A percentile compares a stretch with the other conserved stretches of the same genome.
Conservation (phyloP, 2,113 vertebrate species). For the Clarias batrachus region DNA sequence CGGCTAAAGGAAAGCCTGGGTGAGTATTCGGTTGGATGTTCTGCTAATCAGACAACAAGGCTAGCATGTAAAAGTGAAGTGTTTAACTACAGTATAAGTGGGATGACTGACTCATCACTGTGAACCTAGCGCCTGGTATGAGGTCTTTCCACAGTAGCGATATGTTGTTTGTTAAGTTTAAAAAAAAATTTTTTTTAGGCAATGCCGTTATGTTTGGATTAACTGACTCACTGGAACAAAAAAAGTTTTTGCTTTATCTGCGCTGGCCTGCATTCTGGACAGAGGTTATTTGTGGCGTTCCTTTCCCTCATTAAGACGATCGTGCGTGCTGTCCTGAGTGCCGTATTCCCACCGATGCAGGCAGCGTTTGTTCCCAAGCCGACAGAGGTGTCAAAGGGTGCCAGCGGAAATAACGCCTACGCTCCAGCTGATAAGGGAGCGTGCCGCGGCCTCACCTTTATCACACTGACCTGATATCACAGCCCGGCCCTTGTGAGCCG, state of each 20-base stretch:
- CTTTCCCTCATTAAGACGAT: constrained; percentile 26
- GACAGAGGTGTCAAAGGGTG: constrained; percentile 53
- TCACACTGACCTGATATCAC: constrained; percentile 43
- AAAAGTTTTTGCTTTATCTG: neutral
- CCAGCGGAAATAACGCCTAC: constrained; percentile 66
- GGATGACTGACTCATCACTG: no score
- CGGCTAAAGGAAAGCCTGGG: neutral
- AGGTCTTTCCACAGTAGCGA: no score
- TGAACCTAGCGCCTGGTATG: no score
- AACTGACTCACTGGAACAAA: neutral
- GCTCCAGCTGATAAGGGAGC: constrained; percentile 63
- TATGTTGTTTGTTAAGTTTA: no score
- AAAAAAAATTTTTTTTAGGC: neutral
- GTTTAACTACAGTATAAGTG: no score
- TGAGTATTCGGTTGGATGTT: no score
- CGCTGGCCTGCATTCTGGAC: constrained; percentile 1
- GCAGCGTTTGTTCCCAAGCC: constrained; percentile 54
- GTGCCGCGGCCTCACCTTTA: constrained; percentile 40
- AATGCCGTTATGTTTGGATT: neutral
- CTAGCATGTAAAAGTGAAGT: neutral
- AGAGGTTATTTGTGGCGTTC: constrained; percentile 30
- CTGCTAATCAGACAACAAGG: neutral
- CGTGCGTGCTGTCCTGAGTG: constrained; percentile 45
- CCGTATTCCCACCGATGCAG: constrained; percentile 54
- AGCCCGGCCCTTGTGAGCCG: neutral